Percentiles rank a stretch among this genome's conserved stretches.
These are phyloP conservation scores for Zosterops hypoxanthus DNA, from an alignment of 2,113 vertebrate species.

Conservation along the genomic window DNA sequence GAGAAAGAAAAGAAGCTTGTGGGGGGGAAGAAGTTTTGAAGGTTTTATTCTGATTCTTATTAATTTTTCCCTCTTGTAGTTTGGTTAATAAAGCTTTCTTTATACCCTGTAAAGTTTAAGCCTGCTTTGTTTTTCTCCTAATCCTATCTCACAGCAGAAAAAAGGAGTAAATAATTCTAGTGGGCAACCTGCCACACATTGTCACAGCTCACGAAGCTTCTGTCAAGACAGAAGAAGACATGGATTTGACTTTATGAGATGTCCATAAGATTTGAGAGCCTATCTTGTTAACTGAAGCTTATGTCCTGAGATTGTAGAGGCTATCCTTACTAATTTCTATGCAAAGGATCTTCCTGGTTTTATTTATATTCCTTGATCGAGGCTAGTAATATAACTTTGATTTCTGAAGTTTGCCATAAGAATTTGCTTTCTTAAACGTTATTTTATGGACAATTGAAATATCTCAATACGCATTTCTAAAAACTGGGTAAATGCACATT, in stretches of 20 bases:
- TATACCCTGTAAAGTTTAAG: not conserved
- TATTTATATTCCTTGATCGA: not conserved
- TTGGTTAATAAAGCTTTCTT: not conserved
- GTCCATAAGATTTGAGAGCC: not conserved
- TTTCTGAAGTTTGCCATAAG: not conserved
- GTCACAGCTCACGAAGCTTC: not conserved
- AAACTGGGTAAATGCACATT: not conserved
- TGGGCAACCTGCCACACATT: not conserved
- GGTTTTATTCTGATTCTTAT: not conserved
- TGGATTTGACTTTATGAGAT: not conserved
- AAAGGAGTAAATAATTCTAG: not conserved
- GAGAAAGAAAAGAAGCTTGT: not conserved
- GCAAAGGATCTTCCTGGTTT: not conserved
- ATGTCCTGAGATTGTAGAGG: not conserved
- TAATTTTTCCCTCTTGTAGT: not conserved
- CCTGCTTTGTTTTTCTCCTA: not conserved
- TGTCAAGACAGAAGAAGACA: not conserved
- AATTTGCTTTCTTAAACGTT: not conserved
- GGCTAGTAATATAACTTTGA: not conserved
- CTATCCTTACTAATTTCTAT: not conserved
- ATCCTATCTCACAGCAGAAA: not conserved
- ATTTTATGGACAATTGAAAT: not conserved
- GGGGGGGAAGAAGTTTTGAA: not conserved
- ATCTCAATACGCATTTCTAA: not conserved
- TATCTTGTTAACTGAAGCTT: not conserved